Evolutionary conservation across 2,888 invertebrate species (phyloP).

Genomic region (Myopa testacea): DNA sequence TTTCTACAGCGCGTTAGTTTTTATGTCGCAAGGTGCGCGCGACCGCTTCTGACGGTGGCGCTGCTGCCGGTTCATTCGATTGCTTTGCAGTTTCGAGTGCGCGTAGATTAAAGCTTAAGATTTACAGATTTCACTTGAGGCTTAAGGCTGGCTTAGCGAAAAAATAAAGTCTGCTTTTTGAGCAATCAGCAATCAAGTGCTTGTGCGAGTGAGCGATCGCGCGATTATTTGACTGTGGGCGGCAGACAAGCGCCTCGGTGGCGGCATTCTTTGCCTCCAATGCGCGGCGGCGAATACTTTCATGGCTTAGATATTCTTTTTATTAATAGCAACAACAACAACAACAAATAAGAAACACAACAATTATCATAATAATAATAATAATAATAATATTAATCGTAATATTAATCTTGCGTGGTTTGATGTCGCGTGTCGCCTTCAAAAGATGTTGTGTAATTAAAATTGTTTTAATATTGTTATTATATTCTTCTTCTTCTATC

Average conservation of each 20-base stretch:
- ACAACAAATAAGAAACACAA: constrained; percentile 39
- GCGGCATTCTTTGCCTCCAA: constrained; percentile 45
- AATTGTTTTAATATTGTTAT: constrained; percentile 16
- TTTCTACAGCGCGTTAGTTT: constrained; percentile 1
- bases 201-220: background rate
- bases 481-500: constrained; percentile 14
- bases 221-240: constrained; percentile 44
- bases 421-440: constrained; percentile 17
- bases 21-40: constrained; percentile 46
- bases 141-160: background rate
- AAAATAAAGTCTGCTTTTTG: background rate
- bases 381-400: constrained; percentile 9
- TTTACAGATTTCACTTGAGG: constrained; percentile 10
- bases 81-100: background rate
- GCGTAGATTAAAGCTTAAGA: constrained; percentile 13
- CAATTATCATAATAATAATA: background rate
- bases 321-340: constrained; percentile 6
- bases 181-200: background rate
- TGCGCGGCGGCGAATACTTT: constrained; percentile 32
- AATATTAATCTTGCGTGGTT: background rate
- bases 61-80: background rate
- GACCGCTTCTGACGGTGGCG: constrained; percentile 29
- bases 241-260: constrained; percentile 49
- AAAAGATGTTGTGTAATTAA: constrained; percentile 46
- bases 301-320: background rate